Percentiles rank a stretch among this genome's conserved stretches.
phyloP scores from a whole-genome alignment of 2,888 invertebrate species.

The Platycheirus rosarum region DNA sequence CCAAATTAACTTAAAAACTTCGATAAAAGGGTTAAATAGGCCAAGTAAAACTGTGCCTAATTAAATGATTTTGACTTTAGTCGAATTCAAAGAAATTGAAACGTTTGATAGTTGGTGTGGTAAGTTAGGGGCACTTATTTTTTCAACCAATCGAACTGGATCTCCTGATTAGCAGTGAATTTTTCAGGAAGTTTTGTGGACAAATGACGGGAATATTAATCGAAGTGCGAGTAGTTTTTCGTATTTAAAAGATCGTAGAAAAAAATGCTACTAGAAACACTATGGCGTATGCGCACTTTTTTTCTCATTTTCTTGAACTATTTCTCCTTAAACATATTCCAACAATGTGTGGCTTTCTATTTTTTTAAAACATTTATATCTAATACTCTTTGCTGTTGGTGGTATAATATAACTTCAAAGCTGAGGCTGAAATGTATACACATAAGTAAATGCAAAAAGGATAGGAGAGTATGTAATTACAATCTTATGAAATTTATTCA shows the following conservation, averaged over 20 bases:
- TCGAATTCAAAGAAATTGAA: neutral
- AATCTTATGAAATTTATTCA: neutral
- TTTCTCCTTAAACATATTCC: no score
- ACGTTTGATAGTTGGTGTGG: neutral
- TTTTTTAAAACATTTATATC: no score
- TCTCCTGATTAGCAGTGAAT: neutral
- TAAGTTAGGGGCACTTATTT: neutral
- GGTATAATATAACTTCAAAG: no score
- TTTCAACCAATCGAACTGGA: neutral
- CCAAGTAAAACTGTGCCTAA: neutral
- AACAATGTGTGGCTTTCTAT: no score
- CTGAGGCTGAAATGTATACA: neutral
- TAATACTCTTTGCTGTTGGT: no score
- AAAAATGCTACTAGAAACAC: no score
- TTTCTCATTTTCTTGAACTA: no score
- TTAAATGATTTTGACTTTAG: neutral
- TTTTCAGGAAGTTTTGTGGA: neutral
- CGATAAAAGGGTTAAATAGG: slow-evolving; percentile 11
- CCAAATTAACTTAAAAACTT: neutral
- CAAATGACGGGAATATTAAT: no score
- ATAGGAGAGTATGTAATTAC: neutral
- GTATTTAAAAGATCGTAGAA: no score
- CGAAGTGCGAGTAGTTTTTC: no score
- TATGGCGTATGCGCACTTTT: no score
- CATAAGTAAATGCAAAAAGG: neutral